A percentile compares a stretch with the other conserved stretches of the same genome.
phyloP scores from a whole-genome alignment of 2,113 vertebrate genomes.

The Oplegnathus fasciatus region DNA sequence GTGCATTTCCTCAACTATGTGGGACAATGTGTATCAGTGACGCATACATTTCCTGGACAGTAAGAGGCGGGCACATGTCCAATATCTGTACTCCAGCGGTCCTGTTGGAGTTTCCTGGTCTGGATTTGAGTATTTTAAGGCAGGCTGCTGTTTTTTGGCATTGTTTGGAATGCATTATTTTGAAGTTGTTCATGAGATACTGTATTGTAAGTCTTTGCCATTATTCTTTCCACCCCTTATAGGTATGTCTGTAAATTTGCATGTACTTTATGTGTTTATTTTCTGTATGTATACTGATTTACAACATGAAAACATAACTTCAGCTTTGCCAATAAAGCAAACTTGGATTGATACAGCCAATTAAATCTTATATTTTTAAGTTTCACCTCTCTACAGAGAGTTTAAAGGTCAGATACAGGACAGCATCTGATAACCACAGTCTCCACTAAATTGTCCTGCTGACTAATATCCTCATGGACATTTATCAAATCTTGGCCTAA shows the following conservation, averaged over 20 bases:
- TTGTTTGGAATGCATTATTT: not conserved
- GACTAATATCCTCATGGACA: not conserved
- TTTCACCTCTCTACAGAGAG: not conserved
- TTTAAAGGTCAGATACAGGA: not conserved
- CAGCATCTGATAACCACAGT: not conserved
- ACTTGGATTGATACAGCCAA: no score
- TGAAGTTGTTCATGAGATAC: not conserved
- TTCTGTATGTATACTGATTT: not conserved
- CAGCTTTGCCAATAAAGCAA: not conserved
- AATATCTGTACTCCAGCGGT: not conserved
- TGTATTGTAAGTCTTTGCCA: not conserved
- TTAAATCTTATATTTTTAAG: not conserved
- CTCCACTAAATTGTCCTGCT: not conserved
- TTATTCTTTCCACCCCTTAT: not conserved
- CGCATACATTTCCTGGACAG: not conserved
- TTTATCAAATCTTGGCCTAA: not conserved
- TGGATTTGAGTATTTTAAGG: not conserved
- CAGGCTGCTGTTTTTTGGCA: not conserved
- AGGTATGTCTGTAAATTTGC: not conserved
- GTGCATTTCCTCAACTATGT: not conserved
- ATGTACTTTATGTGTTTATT: not conserved
- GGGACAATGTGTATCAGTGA: conserved; percentile 9
- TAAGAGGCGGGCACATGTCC: conserved; percentile 4
- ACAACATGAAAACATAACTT: not conserved
- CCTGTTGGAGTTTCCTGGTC: not conserved